Percentiles rank a stretch among this genome's conserved stretches.
Evolutionary conservation across 1,140 invertebrate species (phyloP).

Genomic region (Solenopsis fugax): DNA sequence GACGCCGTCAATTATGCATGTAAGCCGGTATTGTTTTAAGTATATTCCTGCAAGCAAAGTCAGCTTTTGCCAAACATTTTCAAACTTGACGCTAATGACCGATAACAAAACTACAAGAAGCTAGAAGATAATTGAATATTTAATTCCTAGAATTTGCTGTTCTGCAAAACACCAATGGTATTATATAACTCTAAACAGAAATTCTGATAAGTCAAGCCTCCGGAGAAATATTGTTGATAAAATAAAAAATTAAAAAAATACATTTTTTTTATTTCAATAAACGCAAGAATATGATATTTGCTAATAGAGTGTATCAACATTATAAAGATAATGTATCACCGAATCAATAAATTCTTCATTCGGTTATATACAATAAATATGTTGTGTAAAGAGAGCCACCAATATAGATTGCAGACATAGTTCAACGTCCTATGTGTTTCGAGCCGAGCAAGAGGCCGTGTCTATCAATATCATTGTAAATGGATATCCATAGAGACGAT

Average conservation of each 20-base stretch:
- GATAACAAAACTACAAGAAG: not conserved
- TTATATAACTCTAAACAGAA: not conserved
- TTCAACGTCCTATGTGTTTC: conserved; percentile 45
- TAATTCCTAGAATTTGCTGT: not conserved
- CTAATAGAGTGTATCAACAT: not conserved
- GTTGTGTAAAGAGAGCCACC: conserved; percentile 27
- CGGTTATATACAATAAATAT: not conserved
- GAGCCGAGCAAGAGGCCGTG: conserved; percentile 33
- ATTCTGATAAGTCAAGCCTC: not conserved
- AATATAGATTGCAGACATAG: conserved; percentile 33
- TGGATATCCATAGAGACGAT: conserved; percentile 59
- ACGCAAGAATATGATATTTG: not conserved
- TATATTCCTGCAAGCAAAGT: conserved; percentile 60
- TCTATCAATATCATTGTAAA: conserved; percentile 60
- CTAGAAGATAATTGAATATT: not conserved
- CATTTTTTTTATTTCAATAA: not conserved
- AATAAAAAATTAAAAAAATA: not conserved
- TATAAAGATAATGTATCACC: not conserved
- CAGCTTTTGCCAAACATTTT: not conserved
- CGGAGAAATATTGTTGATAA: not conserved
- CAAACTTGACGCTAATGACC: conserved; percentile 15
- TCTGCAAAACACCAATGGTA: not conserved
- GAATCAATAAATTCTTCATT: conserved; percentile 49
- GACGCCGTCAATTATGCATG: conserved; percentile 68
- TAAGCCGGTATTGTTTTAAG: conserved; percentile 61